A percentile compares a stretch with the other conserved stretches of the same genome.
Evolutionary conservation across 1,140 invertebrate genomes (phyloP).

Genomic region (Formica exsecta): DNA sequence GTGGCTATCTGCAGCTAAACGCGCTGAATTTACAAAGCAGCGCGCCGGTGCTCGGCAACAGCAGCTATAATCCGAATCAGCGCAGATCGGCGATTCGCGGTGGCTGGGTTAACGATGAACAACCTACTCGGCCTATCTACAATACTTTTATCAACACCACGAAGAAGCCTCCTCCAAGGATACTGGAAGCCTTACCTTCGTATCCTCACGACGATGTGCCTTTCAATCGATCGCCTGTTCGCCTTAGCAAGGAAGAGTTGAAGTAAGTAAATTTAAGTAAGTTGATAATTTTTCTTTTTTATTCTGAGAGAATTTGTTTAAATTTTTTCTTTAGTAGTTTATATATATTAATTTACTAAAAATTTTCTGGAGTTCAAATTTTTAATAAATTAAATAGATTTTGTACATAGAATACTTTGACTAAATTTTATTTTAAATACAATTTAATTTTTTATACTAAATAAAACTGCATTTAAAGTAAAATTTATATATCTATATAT

Average conservation of each 20-base stretch:
- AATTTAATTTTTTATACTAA: too few relatives aligned
- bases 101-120: conserved; percentile 59
- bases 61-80: conserved; percentile 52
- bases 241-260: neutral
- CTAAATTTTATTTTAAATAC: neutral
- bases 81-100: neutral
- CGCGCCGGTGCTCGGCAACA: conserved; percentile 64
- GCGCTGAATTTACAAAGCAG: conserved; percentile 81
- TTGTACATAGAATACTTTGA: neutral
- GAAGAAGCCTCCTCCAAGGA: conserved; percentile 76
- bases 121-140: conserved; percentile 18
- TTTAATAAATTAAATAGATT: neutral
- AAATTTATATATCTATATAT: neutral
- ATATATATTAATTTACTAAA: neutral
- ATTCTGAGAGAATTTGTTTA: neutral
- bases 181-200: conserved; percentile 83
- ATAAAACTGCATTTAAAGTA: neutral
- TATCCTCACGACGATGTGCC: conserved; percentile 65
- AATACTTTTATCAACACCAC: conserved; percentile 28
- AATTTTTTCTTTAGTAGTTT: neutral
- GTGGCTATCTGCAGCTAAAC: conserved; percentile 77
- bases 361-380: neutral
- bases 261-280: neutral
- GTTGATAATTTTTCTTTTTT: neutral
- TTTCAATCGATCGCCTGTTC: conserved; percentile 11